phyloP scores from a whole-genome alignment of 2,888 invertebrate genomes.

The Polia nebulosa region DNA sequence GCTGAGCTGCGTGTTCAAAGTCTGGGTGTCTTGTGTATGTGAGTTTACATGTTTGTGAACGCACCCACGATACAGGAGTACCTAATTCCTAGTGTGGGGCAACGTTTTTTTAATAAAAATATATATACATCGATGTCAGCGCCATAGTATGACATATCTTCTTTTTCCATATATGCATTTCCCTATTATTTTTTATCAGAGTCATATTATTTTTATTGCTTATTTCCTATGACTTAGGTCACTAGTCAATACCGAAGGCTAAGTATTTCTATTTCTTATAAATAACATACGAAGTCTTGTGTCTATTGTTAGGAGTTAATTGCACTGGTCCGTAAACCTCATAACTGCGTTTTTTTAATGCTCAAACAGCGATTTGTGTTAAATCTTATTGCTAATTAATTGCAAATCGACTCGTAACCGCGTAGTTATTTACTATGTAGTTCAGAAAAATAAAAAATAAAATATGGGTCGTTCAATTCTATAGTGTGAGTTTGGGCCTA shows the following conservation, averaged over 20 bases:
- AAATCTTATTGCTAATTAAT: conserved; percentile 60
- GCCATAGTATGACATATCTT: too few species aligned
- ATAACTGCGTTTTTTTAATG: conserved; percentile 42
- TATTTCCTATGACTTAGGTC: background rate
- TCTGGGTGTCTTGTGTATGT: too few species aligned
- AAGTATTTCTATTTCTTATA: conserved; percentile 34
- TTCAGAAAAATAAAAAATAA: conserved; percentile 45
- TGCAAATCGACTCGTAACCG: conserved; percentile 49
- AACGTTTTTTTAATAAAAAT: too few species aligned
- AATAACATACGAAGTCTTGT: conserved; percentile 27
- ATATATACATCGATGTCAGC: too few species aligned
- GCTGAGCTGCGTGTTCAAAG: too few species aligned
- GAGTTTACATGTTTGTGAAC: too few species aligned
- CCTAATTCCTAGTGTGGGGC: too few species aligned
- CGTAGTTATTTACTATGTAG: conserved; percentile 34
- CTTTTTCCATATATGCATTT: too few species aligned
- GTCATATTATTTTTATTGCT: too few species aligned
- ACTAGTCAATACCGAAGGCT: conserved; percentile 25
- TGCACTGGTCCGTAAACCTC: conserved; percentile 45
- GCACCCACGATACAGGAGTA: too few species aligned
- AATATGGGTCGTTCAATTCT: conserved; percentile 9
- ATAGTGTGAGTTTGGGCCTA: conserved; percentile 21
- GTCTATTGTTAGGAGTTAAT: conserved; percentile 48
- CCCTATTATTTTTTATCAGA: too few species aligned
- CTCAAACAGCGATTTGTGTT: conserved; percentile 44